Evolutionary conservation across 2,888 invertebrate genomes (phyloP).

Genomic region (Tenthredo amoena): DNA sequence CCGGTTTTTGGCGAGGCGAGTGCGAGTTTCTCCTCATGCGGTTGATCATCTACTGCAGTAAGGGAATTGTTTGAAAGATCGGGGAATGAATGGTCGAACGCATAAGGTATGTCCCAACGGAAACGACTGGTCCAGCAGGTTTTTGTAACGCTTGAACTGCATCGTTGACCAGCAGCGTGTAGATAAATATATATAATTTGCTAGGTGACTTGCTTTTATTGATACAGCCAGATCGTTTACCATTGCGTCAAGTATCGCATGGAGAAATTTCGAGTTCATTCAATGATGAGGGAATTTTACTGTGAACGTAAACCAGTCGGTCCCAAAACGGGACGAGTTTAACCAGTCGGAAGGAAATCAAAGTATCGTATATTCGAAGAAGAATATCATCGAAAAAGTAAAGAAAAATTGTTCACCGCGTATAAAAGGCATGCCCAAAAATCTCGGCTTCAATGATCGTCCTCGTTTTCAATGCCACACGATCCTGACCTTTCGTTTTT

Average conservation of each 20-base stretch:
- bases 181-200: not conserved
- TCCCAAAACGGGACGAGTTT: not conserved
- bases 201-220: not conserved
- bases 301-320: not conserved
- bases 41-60: not conserved
- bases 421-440: not conserved
- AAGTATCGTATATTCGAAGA: not conserved
- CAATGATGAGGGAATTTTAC: not conserved
- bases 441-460: not conserved
- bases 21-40: constrained; percentile 2
- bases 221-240: not conserved
- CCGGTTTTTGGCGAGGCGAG: not conserved
- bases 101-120: not conserved
- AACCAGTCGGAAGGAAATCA: not conserved
- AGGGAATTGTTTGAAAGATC: constrained; percentile 9
- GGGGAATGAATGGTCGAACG: constrained; percentile 11
- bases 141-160: not conserved
- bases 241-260: not conserved
- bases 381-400: not conserved
- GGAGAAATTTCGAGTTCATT: not conserved
- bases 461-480: constrained; percentile 13
- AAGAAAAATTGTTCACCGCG: not conserved
- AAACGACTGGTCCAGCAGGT: constrained; percentile 39
- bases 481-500: constrained; percentile 26
- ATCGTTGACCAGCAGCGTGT: not conserved